Evolutionary conservation across 2,888 invertebrate species (phyloP).

Genomic region (Dicyrtoma fusca): DNA sequence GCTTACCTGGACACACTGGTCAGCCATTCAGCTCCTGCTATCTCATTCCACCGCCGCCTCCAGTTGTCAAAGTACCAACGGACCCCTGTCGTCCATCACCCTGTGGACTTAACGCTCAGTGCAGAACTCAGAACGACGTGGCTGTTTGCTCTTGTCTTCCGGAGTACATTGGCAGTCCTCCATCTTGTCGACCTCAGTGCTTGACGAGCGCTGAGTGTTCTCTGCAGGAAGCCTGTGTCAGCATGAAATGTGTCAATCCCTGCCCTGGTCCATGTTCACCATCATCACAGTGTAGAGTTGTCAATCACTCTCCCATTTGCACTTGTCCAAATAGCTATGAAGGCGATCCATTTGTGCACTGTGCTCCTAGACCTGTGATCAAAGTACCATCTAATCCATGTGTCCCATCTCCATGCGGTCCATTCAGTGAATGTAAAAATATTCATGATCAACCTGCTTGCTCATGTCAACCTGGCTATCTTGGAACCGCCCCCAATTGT

Average conservation of each 20-base stretch:
- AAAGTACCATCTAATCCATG: constrained; percentile 61
- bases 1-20: constrained; percentile 64
- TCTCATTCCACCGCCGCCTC: constrained; percentile 31
- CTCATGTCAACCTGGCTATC: constrained; percentile 66
- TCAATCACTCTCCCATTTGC: constrained; percentile 80
- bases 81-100: constrained; percentile 74
- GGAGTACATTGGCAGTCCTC: constrained; percentile 59
- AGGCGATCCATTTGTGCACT: constrained; percentile 69
- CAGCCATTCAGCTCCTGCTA: constrained; percentile 60
- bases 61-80: constrained; percentile 51
- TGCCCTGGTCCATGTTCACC: constrained; percentile 72
- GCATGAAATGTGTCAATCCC: constrained; percentile 59
- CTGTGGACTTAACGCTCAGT: constrained; percentile 66
- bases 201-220: constrained; percentile 57
- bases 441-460: constrained; percentile 63
- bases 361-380: constrained; percentile 56
- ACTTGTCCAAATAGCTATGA: constrained; percentile 64
- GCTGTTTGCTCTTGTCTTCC: constrained; percentile 79
- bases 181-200: constrained; percentile 58
- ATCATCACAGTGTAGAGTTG: constrained; percentile 76
- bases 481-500: constrained; percentile 64
- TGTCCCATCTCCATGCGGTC: constrained; percentile 72
- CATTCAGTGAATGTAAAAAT: constrained; percentile 60
- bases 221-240: constrained; percentile 63
- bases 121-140: constrained; percentile 46